These are phyloP conservation scores for Drosophila quinaria DNA, from an alignment of 2,888 invertebrate genomes.

Conservation along the genomic window DNA sequence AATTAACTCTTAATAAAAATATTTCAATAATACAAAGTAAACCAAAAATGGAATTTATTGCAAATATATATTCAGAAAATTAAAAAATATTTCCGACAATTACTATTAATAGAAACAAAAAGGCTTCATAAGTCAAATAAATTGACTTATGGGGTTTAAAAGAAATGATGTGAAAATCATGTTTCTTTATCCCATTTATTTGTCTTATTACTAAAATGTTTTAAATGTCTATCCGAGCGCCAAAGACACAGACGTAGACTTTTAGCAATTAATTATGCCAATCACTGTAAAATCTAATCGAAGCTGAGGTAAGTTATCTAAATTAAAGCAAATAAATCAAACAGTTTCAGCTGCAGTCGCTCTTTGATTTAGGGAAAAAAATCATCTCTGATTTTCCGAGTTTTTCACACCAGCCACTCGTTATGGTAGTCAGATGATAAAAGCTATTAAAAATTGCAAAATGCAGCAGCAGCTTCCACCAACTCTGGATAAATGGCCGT, in stretches of 20 bases:
- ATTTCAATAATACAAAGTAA: not conserved
- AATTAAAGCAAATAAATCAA: conserved; percentile 8
- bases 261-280: conserved; percentile 5
- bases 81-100: not conserved
- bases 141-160: too few species aligned
- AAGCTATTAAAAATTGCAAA: conserved; percentile 22
- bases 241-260: too few species aligned
- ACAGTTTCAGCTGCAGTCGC: not conserved
- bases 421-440: conserved; percentile 34
- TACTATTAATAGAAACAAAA: conserved; percentile 2
- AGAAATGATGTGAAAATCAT: too few species aligned
- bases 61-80: too few species aligned
- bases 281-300: conserved; percentile 1
- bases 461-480: conserved; percentile 12
- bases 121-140: not conserved
- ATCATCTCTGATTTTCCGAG: conserved; percentile 9
- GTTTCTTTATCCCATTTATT: too few species aligned
- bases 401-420: conserved; percentile 19
- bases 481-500: conserved; percentile 36
- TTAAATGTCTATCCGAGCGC: too few species aligned
- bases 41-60: not conserved
- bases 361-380: conserved; percentile 3
- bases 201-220: too few species aligned
- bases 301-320: not conserved
- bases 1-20: not conserved